Base-by-base conservation (phyloP, 1,140 invertebrate genomes). In the Choristoneura fumiferana region DNA sequence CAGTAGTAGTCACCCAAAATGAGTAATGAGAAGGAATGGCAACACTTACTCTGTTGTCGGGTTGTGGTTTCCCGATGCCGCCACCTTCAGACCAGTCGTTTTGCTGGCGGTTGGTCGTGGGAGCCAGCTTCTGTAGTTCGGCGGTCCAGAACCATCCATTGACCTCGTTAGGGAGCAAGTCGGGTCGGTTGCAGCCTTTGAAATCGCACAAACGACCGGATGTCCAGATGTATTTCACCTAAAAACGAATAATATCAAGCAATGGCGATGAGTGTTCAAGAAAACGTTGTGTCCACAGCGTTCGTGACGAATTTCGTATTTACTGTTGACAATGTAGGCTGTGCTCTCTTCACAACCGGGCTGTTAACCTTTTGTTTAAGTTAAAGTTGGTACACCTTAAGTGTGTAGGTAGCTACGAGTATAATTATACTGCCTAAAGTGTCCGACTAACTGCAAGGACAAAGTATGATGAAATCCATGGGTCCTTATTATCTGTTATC, bases 71-170 rank as follows among this genome's bases (percentile, higher is more conserved):
- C 10, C 93, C 93, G 71, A 95, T 93, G 57, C 94, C 95, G 62
- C 95, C 95, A 57, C 89, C 94, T 68, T 93, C 92, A 2, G 95
- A 96, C 95, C 95, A 96, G 74, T 96, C 95, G 68, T 95, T 95
- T 79, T 95, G 94, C 12, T 90, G 90, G 15, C 94, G 91, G 73
- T 95, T 93, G 40, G 90, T 94, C 13, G 94, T 94, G 13, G 95
- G 94, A 0, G 94, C 93, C 61, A 96, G 81, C 78, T 95, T 96
- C 78, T 95, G 94, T 12, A 95, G 91, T 60, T 94, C 94, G 4
- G 94, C 95, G 10, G 95, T 95, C 95, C 95, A 96, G 91, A 96
- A 96, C 95, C 95, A 96, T 12, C 95, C 95, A 67, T 96, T 96
- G 49, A 95, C 85, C 29, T 93, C 90, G n/a, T 92, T 90, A 8